Evolutionary conservation across 2,888 invertebrate genomes (phyloP).

Genomic region (Camponotus fellah): DNA sequence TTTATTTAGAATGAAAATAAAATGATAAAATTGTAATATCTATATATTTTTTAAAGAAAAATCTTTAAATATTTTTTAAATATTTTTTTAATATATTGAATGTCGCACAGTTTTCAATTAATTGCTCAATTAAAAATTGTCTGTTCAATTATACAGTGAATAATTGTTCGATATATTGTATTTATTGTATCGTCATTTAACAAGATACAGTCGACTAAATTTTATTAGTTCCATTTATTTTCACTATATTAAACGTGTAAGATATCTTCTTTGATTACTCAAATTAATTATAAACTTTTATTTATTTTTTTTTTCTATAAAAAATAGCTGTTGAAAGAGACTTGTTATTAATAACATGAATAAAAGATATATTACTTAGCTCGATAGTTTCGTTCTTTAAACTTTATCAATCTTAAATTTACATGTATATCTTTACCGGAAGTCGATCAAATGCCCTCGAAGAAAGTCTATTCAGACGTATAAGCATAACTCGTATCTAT

Average conservation of each 20-base stretch:
- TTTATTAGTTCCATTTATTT: no score
- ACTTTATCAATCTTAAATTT: constrained; percentile 5
- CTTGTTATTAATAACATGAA: neutral
- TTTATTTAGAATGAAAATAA: neutral
- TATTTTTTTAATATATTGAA: neutral
- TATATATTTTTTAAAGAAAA: neutral
- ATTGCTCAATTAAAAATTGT: neutral
- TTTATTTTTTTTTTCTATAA: neutral
- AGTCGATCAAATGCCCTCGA: constrained; percentile 26
- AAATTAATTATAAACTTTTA: neutral
- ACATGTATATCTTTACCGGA: neutral
- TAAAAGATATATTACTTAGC: neutral
- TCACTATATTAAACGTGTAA: no score
- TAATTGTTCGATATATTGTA: no score
- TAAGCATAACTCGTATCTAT: constrained; percentile 15
- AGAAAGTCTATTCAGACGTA: constrained; percentile 36
- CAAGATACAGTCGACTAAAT: no score
- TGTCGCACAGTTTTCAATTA: neutral
- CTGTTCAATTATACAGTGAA: neutral
- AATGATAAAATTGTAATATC: neutral
- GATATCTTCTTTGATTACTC: neutral
- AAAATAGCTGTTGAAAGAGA: constrained; percentile 1
- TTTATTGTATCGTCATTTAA: no score
- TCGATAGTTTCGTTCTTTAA: constrained; percentile 16
- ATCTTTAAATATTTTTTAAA: neutral